Base-by-base conservation (phyloP, 2,113 vertebrate genomes). In the Petaurus breviceps region DNA sequence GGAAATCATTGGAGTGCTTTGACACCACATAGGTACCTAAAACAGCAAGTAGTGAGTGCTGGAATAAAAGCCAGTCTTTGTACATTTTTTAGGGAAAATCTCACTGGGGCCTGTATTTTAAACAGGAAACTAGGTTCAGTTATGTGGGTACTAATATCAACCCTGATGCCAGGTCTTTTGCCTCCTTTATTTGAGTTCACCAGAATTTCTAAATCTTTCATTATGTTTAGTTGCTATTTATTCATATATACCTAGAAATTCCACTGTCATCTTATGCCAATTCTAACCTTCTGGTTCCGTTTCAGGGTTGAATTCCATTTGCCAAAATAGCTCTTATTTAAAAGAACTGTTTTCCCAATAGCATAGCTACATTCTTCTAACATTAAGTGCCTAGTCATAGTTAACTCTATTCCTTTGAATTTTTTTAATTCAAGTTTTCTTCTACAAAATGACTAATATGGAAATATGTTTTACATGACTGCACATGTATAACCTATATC, bases 171-270 rank as follows among this genome's bases (percentile, higher is more conserved):
- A 96, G 55, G 25, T 96, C 91, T 52, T 84, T 91, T 90, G 11
- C 54, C 4, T 84, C 12, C 57, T 97, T 96, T 97, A 92, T 96
- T 97, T 94, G 53, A 43, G 54, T 96, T 94, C 96, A 96, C 94
- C 96, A 97, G 95, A 97, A 95, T 97, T 96, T 97, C 93, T 97
- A 95, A 97, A 94, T 92, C 93, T 94, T 28, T 94, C 95, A 94
- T 96, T 93, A 92, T 54, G 68, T 95, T 90, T 89, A 93, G 96
- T 95, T 92, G 68, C 92, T 96, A 90, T 55, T 93, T 97, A 93
- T 94, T 92, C 14, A 19, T 77, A 19, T 19, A 90, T 8, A 51
- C 14, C 53, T 61, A 95, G 90, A 95, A 61, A n/a, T 24, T 92
- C n/a, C 31, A 77, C 19, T n/a, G 61, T 37, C 61, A 77, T 47